Conservation (phyloP, 2,113 vertebrate genomes). For the Dromaius novaehollandiae region DNA sequence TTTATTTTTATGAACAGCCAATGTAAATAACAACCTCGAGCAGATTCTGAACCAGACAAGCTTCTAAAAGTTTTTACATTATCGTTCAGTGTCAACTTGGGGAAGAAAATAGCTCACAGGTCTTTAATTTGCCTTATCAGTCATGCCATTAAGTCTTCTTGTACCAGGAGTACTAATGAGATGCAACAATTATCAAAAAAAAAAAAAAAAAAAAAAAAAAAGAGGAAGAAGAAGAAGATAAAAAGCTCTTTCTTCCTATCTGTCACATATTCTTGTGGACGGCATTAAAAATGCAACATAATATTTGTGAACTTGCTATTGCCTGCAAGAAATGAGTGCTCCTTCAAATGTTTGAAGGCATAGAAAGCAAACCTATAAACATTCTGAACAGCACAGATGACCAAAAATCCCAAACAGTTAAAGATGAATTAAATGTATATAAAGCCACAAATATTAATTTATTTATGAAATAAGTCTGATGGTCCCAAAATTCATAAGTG, state of each 20-base stretch:
- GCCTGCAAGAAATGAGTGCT: not conserved
- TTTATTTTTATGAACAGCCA: not conserved
- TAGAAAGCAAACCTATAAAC: not conserved
- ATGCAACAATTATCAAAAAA: not conserved
- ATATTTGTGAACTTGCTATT: not conserved
- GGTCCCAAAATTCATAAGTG: not conserved
- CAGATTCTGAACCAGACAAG: not conserved
- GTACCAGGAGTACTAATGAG: not conserved
- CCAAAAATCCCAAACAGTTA: not conserved
- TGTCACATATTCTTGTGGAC: not conserved
- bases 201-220: not conserved
- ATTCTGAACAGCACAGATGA: not conserved
- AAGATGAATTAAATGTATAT: not conserved
- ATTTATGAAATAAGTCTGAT: not conserved
- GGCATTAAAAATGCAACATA: not conserved
- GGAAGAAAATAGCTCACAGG: not conserved
- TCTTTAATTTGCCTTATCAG: not conserved
- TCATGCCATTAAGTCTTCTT: not conserved
- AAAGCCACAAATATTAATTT: not conserved
- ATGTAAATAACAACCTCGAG: not conserved
- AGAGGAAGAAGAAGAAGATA: rapidly evolving
- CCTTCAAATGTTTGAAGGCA: not conserved
- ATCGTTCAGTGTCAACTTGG: not conserved
- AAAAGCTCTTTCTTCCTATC: not conserved
- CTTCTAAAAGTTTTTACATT: not conserved